Evolutionary conservation across 2,113 vertebrate species (phyloP).

Genomic region (Brevimyrus niger): DNA sequence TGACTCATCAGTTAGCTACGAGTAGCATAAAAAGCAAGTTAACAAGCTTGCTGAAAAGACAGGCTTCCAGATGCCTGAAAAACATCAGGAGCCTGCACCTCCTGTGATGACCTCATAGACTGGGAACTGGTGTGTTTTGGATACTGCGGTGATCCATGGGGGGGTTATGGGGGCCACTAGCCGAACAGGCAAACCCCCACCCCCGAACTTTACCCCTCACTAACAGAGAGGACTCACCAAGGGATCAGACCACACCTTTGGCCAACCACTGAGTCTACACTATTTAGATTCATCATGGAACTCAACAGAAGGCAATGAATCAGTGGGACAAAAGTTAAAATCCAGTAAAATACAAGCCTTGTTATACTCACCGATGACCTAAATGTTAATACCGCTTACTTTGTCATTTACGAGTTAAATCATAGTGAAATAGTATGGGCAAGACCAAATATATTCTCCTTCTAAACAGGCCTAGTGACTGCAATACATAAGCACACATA

Average conservation of each 20-base stretch:
- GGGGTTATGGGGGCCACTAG: not conserved
- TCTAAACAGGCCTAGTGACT: not conserved
- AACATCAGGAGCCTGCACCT: not conserved
- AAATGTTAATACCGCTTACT: not conserved
- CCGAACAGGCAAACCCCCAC: not conserved
- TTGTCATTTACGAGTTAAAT: not conserved
- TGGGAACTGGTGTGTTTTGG: not conserved
- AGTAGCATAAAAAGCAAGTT: not conserved
- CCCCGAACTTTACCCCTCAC: not conserved
- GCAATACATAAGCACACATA: not conserved
- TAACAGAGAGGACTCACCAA: not conserved
- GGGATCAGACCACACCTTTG: not conserved
- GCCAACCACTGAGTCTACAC: not conserved
- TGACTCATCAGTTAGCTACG: not conserved
- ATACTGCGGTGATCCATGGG: not conserved
- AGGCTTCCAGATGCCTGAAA: not conserved
- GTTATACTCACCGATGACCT: not conserved
- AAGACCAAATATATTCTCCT: not conserved
- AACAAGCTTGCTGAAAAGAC: not conserved
- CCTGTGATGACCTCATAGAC: not conserved
- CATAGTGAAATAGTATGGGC: not conserved
- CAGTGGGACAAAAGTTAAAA: not conserved
- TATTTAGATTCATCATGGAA: not conserved
- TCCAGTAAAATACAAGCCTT: not conserved
- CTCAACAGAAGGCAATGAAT: not conserved